Evolutionary conservation across 2,888 invertebrate genomes (phyloP).

Genomic region (Microchrysa polita): DNA sequence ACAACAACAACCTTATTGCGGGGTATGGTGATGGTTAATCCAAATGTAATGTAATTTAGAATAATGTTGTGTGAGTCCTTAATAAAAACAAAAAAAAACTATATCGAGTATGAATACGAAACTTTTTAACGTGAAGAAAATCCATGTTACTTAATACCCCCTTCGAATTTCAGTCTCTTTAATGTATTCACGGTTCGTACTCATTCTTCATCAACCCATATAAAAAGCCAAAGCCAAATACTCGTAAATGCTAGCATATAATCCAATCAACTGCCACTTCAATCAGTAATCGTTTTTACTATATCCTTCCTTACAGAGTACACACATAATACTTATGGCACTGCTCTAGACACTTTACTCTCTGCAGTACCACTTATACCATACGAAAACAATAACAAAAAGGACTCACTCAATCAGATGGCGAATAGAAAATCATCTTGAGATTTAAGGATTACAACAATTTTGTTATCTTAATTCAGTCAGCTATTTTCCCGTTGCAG

Average conservation of each 20-base stretch:
- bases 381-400: not conserved
- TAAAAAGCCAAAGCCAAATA: constrained; percentile 5
- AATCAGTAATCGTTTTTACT: not conserved
- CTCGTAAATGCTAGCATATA: not conserved
- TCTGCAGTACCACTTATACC: not conserved
- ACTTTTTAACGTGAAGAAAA: no score
- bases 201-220: not conserved
- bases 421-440: not conserved
- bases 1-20: no score
- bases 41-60: no score
- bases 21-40: no score
- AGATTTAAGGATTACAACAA: not conserved
- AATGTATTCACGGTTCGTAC: no score
- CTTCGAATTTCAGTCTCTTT: no score
- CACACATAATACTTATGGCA: not conserved
- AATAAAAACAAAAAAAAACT: no score
- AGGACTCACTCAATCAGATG: not conserved
- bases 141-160: no score
- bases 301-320: no score
- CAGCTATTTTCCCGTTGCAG: constrained; percentile 6
- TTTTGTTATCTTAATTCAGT: constrained; percentile 3
- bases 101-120: no score
- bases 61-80: no score
- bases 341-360: not conserved
- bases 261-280: not conserved